These are phyloP conservation scores for Brenthis ino DNA, from an alignment of 2,888 invertebrate genomes.

Conservation along the genomic window DNA sequence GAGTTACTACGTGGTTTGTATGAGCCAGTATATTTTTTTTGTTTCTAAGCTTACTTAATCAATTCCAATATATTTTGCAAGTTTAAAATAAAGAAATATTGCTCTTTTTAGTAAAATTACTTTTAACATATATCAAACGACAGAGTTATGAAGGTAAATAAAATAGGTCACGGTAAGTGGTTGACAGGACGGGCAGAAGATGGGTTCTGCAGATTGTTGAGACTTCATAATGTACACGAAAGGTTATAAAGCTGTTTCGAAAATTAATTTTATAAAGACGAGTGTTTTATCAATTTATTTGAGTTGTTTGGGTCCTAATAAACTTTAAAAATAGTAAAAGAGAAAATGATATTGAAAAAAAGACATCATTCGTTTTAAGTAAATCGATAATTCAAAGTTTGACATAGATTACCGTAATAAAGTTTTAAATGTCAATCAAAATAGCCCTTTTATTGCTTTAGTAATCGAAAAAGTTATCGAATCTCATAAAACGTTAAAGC, in stretches of 20 bases:
- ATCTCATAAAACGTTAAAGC: conserved; percentile 32
- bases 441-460: conserved; percentile 19
- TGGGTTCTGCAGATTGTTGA: conserved; percentile 7
- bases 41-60: no score
- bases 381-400: not conserved
- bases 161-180: conserved; percentile 26
- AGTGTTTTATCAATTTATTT: no score
- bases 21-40: no score
- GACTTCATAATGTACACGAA: conserved; percentile 3
- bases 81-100: no score
- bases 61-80: no score
- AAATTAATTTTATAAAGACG: not conserved
- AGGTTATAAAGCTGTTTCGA: conserved; percentile 1
- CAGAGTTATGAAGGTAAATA: conserved; percentile 7
- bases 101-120: no score
- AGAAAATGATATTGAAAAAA: no score
- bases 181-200: conserved; percentile 6
- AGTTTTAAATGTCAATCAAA: conserved; percentile 24
- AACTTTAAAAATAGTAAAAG: no score
- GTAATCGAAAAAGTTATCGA: conserved; percentile 34
- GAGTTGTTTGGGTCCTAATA: no score
- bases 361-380: not conserved
- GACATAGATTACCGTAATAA: conserved; percentile 2
- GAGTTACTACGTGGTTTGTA: no score
- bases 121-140: not conserved